phyloP scores from a whole-genome alignment of 92 coral and sea anemone genomes.

The Actinernus sp. region DNA sequence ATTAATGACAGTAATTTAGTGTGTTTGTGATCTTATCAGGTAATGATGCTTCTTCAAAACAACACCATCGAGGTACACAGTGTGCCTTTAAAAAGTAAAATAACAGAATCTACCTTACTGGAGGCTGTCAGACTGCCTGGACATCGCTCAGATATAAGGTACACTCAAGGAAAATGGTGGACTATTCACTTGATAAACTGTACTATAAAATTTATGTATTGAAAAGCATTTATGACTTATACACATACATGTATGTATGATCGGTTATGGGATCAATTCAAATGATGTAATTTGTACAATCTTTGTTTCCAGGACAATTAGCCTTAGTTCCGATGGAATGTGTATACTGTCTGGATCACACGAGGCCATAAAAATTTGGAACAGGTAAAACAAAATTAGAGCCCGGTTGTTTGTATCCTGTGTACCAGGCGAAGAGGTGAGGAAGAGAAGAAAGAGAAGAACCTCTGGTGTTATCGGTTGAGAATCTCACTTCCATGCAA shows the following conservation, averaged over 20 bases:
- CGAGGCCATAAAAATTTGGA: slow-evolving; percentile 94
- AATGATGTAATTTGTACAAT: neutral
- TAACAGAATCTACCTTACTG: slow-evolving; percentile 54
- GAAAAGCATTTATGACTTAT: too few species aligned
- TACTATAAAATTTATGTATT: too few species aligned
- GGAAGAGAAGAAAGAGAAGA: too few species aligned
- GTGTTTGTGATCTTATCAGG: too few species aligned
- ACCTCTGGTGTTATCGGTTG: too few species aligned
- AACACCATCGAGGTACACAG: slow-evolving; percentile 80
- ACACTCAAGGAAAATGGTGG: too few species aligned
- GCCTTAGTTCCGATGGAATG: slow-evolving; percentile 89
- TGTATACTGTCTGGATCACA: slow-evolving; percentile 94
- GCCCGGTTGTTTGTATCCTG: neutral
- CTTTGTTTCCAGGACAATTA: slow-evolving; percentile 66
- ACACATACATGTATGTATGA: too few species aligned
- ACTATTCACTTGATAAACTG: too few species aligned
- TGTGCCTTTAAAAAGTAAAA: slow-evolving; percentile 27
- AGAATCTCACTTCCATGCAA: too few species aligned
- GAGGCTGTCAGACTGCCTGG: slow-evolving; percentile 83
- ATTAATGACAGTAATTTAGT: too few species aligned
- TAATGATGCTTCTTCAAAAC: slow-evolving; percentile 86
- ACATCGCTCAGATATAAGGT: slow-evolving; percentile 96
- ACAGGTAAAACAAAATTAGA: slow-evolving; percentile 63
- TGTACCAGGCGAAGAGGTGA: too few species aligned
- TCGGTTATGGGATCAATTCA: too few species aligned